Evolutionary conservation across 2,888 invertebrate species (phyloP).

Genomic region (Melieria omissa): DNA sequence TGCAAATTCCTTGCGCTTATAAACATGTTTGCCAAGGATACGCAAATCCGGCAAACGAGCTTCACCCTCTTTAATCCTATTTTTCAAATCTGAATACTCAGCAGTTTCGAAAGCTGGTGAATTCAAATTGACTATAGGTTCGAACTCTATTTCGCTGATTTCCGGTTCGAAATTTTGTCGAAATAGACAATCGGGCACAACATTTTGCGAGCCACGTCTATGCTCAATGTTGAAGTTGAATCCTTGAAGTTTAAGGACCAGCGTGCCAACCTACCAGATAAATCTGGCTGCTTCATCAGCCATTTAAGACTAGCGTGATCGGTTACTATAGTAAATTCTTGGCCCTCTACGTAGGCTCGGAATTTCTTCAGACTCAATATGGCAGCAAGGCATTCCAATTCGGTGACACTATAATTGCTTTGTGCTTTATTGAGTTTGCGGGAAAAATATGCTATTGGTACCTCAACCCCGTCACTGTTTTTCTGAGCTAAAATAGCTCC

Average conservation of each 20-base stretch:
- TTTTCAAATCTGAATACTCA: constrained; percentile 12
- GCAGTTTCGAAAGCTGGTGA: constrained; percentile 8
- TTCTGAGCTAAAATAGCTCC: constrained; percentile 32
- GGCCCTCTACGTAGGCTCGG: constrained; percentile 26
- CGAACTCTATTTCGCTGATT: background rate
- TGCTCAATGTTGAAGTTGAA: constrained; percentile 29
- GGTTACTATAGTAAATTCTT: constrained; percentile 25
- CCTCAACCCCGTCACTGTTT: constrained; percentile 24
- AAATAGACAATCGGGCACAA: constrained; percentile 33
- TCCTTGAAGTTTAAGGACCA: background rate
- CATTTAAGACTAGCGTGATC: constrained; percentile 15
- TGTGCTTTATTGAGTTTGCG: constrained; percentile 40
- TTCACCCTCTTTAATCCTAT: constrained; percentile 12
- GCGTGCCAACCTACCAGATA: background rate
- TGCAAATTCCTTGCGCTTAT: constrained; percentile 32
- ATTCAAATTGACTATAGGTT: constrained; percentile 1
- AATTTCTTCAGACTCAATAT: constrained; percentile 19
- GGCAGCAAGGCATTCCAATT: constrained; percentile 26
- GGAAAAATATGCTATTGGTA: constrained; percentile 27
- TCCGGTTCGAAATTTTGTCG: constrained; percentile 25
- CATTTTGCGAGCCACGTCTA: constrained; percentile 25
- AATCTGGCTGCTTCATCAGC: background rate
- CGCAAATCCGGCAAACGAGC: constrained; percentile 19
- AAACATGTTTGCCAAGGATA: constrained; percentile 14
- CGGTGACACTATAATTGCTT: constrained; percentile 33